These are phyloP conservation scores for Plodia interpunctella DNA, from an alignment of 1,140 invertebrate genomes.

Conservation along the genomic window DNA sequence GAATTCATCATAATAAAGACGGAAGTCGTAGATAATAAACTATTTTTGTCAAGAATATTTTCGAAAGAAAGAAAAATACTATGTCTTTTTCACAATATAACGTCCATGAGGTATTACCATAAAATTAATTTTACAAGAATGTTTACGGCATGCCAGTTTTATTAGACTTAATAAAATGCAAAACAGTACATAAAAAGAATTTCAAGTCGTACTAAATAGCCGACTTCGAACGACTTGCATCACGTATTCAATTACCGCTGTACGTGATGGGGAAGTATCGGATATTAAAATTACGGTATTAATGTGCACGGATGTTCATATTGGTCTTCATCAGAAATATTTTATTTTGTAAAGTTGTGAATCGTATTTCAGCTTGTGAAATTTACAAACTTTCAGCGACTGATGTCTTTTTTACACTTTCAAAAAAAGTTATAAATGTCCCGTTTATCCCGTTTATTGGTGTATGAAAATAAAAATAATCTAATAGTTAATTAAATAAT, in stretches of 20 bases:
- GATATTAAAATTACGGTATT: slow-evolving; percentile 20
- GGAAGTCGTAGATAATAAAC: too few species aligned
- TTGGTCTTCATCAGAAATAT: background rate
- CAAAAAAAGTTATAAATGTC: too few species aligned
- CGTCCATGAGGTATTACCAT: background rate
- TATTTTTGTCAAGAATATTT: background rate
- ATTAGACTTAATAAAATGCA: slow-evolving; percentile 46
- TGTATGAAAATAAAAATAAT: too few species aligned
- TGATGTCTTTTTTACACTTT: too few species aligned
- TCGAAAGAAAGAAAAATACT: background rate
- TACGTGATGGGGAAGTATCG: slow-evolving; percentile 29
- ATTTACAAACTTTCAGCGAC: too few species aligned
- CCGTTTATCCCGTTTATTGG: too few species aligned
- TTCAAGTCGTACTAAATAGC: slow-evolving; percentile 37
- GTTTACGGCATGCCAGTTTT: background rate
- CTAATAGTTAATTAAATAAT: too few species aligned
- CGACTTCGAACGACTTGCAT: slow-evolving; percentile 25
- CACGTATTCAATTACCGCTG: slow-evolving; percentile 44
- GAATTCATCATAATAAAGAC: too few species aligned
- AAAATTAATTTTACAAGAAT: slow-evolving; percentile 6
- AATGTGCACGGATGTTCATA: slow-evolving; percentile 8
- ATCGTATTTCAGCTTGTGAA: too few species aligned
- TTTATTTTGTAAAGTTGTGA: too few species aligned
- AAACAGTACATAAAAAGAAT: slow-evolving; percentile 41
- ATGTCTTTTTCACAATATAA: background rate